A percentile compares a stretch with the other conserved stretches of the same genome.
Conservation (phyloP, 2,888 invertebrate species). For the Drosophila formosana region DNA sequence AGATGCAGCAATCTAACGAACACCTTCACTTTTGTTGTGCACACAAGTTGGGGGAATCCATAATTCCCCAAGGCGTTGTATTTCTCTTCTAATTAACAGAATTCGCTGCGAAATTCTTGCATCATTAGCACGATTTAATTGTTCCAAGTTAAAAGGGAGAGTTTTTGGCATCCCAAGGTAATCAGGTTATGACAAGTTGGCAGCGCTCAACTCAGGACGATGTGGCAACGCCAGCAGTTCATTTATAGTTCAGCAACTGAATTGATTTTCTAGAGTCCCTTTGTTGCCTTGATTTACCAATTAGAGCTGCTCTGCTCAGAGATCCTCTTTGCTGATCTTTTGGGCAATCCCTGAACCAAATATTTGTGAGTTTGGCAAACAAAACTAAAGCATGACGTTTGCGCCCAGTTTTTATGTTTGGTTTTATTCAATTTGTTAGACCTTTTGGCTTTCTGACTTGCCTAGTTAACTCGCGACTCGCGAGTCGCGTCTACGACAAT, state of each 20-base stretch:
- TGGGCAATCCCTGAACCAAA: conserved; percentile 32
- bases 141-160: conserved; percentile 7
- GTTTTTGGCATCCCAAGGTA: neutral
- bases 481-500: conserved; percentile 48
- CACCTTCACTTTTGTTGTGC: conserved; percentile 63
- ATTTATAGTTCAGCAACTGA: no score
- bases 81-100: conserved; percentile 59
- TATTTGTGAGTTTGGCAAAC: conserved; percentile 18
- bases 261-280: no score
- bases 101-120: conserved; percentile 11
- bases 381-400: conserved; percentile 43
- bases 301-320: conserved; percentile 15
- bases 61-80: conserved; percentile 54
- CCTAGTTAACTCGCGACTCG: conserved; percentile 73
- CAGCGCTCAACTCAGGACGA: neutral
- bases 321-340: conserved; percentile 28
- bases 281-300: conserved; percentile 5
- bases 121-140: conserved; percentile 48
- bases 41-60: conserved; percentile 27
- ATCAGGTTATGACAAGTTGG: neutral
- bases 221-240: neutral
- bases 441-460: conserved; percentile 73
- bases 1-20: conserved; percentile 51
- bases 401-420: conserved; percentile 61
- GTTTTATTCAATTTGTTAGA: conserved; percentile 69